Evolutionary conservation across 2,113 vertebrate species (phyloP).

Genomic region (Coreoperca whiteheadi): DNA sequence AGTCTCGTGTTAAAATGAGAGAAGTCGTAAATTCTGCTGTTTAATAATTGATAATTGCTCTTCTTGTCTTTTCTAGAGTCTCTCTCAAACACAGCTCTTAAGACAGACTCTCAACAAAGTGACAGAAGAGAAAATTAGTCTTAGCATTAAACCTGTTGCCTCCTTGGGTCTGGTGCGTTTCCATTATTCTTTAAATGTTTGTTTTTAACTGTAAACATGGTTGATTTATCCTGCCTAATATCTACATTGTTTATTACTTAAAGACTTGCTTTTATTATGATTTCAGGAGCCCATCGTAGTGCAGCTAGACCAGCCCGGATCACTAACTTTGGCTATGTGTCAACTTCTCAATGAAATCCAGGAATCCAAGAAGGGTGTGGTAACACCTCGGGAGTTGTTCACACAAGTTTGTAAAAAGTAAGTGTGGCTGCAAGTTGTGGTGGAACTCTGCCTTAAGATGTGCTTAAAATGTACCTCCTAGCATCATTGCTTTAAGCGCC

Average conservation of each 20-base stretch:
- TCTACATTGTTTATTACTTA: background rate
- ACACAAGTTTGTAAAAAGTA: conserved; percentile 99
- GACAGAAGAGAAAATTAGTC: conserved; percentile 83
- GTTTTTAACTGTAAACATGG: background rate
- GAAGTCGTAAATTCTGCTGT: too few relatives aligned
- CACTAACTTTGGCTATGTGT: conserved; percentile 93
- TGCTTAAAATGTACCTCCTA: background rate
- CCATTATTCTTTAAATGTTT: background rate
- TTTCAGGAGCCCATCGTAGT: conserved; percentile 88
- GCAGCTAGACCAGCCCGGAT: conserved; percentile 88
- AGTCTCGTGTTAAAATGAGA: background rate
- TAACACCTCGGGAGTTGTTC: conserved; percentile 94
- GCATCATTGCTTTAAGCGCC: background rate
- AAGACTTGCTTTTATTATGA: conserved; percentile 4
- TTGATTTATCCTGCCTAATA: background rate
- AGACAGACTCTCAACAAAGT: conserved; percentile 88
- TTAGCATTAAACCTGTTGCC: conserved; percentile 84
- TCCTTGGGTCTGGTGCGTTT: conserved; percentile 77
- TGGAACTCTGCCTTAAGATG: background rate
- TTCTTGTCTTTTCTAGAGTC: conserved; percentile 89
- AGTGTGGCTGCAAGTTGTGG: conserved; percentile 63
- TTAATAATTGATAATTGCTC: too few relatives aligned
- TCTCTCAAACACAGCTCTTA: conserved; percentile 93
- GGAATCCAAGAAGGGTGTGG: conserved; percentile 88
- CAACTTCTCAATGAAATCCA: conserved; percentile 93